Evolutionary conservation across 2,113 vertebrate species (phyloP).

Genomic region (Brachyistius frenatus): DNA sequence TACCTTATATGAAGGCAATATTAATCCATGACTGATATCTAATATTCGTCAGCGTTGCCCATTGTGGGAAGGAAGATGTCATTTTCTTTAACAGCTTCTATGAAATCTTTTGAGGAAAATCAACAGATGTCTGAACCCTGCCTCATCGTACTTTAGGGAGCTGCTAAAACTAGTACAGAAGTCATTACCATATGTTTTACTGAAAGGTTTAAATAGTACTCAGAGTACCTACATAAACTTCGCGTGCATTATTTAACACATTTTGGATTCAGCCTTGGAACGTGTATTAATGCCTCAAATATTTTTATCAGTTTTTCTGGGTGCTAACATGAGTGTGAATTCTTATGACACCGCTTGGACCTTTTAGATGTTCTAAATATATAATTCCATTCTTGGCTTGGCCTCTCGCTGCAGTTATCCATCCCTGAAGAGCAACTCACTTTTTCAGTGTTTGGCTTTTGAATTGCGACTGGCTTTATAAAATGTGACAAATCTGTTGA

Average conservation of each 20-base stretch:
- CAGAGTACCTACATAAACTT: no score
- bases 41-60: constrained; percentile 5
- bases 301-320: neutral
- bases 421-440: neutral
- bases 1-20: neutral
- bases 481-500: neutral
- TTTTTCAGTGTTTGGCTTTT: neutral
- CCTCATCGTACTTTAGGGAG: constrained; percentile 25
- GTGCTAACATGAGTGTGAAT: neutral
- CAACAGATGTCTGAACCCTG: neutral
- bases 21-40: neutral
- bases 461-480: neutral
- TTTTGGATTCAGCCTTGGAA: no score
- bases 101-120: no score
- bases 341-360: neutral
- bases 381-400: neutral
- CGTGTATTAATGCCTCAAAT: neutral
- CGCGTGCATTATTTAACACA: no score
- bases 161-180: neutral
- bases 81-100: no score
- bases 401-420: neutral
- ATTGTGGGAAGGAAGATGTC: no score
- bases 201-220: no score
- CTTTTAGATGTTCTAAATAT: neutral
- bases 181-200: neutral